These are phyloP conservation scores for Drosophila kurseongensis DNA, from an alignment of 1,140 invertebrate species.

Conservation along the genomic window DNA sequence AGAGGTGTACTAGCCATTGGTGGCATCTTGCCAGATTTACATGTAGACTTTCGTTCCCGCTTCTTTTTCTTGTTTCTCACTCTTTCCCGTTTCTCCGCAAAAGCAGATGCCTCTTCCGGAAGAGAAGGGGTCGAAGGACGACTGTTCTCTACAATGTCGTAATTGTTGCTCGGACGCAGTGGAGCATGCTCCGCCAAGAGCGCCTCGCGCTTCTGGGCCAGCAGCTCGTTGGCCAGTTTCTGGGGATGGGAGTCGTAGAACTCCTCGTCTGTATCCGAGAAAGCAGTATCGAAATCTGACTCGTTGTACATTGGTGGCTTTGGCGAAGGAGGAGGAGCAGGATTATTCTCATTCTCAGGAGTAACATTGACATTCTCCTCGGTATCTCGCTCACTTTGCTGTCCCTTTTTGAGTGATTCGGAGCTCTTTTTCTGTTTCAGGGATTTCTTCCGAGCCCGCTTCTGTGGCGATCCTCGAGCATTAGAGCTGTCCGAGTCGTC, in stretches of 20 bases:
- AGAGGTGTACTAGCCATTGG: constrained; percentile 2
- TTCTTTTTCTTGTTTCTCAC: constrained; percentile 87
- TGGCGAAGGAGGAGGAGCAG: constrained; percentile 25
- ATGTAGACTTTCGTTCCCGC: constrained; percentile 86
- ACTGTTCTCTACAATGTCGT: constrained; percentile 87
- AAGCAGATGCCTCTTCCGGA: constrained; percentile 83
- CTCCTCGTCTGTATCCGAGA: constrained; percentile 93
- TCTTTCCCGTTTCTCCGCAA: constrained; percentile 84
- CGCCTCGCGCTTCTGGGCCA: constrained; percentile 90
- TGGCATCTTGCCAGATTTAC: constrained; percentile 55
- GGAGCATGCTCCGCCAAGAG: constrained; percentile 86
- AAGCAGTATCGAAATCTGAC: constrained; percentile 92
- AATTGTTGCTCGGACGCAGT: constrained; percentile 87
- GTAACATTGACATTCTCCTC: constrained; percentile 54
- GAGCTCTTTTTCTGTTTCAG: constrained; percentile 40
- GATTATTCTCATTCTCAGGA: constrained; percentile 34
- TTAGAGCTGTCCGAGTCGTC: constrained; percentile 80
- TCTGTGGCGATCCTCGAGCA: constrained; percentile 30
- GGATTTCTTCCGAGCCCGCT: constrained; percentile 47
- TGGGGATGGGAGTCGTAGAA: constrained; percentile 94
- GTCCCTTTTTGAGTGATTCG: constrained; percentile 18
- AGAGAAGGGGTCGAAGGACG: constrained; percentile 86
- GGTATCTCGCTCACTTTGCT: background rate
- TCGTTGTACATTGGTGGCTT: constrained; percentile 85
- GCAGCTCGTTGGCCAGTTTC: constrained; percentile 88